Evolutionary conservation across 1,140 invertebrate genomes (phyloP).

Genomic region (Aphis gossypii): DNA sequence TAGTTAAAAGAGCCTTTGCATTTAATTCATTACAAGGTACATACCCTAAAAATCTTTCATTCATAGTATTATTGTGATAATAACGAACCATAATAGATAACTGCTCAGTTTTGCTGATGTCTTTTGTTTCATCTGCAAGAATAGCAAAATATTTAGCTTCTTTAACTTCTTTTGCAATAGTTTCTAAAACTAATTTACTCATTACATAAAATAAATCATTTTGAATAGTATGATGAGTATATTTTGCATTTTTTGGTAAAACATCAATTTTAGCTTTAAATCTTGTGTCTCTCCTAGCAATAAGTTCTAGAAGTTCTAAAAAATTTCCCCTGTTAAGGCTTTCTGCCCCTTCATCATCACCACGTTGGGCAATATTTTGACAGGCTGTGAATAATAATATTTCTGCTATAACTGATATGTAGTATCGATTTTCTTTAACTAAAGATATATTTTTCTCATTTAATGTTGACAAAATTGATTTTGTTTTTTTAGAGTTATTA

Average conservation of each 20-base stretch:
- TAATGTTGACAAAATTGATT: neutral
- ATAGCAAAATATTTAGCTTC: neutral
- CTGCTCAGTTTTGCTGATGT: neutral
- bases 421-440: too few relatives aligned
- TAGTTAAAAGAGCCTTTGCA: neutral
- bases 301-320: constrained; percentile 23
- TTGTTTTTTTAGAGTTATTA: neutral
- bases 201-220: neutral
- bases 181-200: neutral
- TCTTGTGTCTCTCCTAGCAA: neutral
- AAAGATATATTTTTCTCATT: neutral
- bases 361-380: too few relatives aligned
- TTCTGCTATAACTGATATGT: too few relatives aligned
- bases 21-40: constrained; percentile 16
- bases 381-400: too few relatives aligned
- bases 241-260: constrained; percentile 27
- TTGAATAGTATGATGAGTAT: constrained; percentile 12
- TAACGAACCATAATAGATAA: constrained; percentile 22
- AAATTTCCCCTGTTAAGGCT: neutral
- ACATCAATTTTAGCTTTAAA: neutral
- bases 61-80: constrained; percentile 3
- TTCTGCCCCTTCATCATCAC: too few relatives aligned
- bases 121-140: neutral
- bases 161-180: neutral
- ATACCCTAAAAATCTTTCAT: constrained; percentile 17